Percentiles rank a stretch among this genome's conserved stretches.
phyloP scores from a whole-genome alignment of 64 coral and sea anemone genomes.

The Exaiptasia diaphana region DNA sequence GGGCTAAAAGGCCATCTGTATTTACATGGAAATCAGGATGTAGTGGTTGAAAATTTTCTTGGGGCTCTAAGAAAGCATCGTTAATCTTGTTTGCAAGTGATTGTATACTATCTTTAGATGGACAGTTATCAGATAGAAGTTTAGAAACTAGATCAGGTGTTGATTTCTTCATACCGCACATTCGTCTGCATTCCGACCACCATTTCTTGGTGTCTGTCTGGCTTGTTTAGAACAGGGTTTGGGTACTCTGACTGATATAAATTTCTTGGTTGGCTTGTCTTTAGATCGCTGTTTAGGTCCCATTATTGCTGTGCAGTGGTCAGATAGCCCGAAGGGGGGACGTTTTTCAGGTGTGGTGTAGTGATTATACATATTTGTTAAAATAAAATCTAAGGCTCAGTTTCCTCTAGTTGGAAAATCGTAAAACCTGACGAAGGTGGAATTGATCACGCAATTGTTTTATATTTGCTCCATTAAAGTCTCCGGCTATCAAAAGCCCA shows the following conservation, averaged over 20 bases:
- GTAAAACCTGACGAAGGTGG: background rate
- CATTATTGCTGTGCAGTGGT: constrained; percentile 9
- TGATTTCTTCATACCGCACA: constrained; percentile 35
- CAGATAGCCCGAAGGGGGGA: constrained; percentile 22
- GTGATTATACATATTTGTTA: constrained; percentile 4
- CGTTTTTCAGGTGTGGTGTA: background rate
- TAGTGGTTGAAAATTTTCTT: constrained; percentile 21
- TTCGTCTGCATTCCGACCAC: constrained; percentile 31
- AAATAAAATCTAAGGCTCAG: constrained; percentile 20
- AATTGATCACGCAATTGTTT: background rate
- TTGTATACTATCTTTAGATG: constrained; percentile 31
- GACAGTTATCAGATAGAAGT: background rate
- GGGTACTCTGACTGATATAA: background rate
- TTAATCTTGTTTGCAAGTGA: constrained; percentile 51
- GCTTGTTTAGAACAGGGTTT: background rate
- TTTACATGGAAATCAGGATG: background rate
- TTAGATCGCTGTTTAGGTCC: background rate
- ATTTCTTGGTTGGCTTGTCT: background rate
- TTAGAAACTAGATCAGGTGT: constrained; percentile 1
- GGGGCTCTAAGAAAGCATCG: constrained; percentile 40
- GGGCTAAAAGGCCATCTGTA: background rate
- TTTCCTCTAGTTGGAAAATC: constrained; percentile 9
- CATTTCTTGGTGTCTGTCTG: constrained; percentile 30
- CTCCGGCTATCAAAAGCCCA: constrained; percentile 13
- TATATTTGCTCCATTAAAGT: constrained; percentile 12